These are phyloP conservation scores for Notolepis coatsorum DNA, from an alignment of 2,797 vertebrate genomes.

Conservation along the genomic window DNA sequence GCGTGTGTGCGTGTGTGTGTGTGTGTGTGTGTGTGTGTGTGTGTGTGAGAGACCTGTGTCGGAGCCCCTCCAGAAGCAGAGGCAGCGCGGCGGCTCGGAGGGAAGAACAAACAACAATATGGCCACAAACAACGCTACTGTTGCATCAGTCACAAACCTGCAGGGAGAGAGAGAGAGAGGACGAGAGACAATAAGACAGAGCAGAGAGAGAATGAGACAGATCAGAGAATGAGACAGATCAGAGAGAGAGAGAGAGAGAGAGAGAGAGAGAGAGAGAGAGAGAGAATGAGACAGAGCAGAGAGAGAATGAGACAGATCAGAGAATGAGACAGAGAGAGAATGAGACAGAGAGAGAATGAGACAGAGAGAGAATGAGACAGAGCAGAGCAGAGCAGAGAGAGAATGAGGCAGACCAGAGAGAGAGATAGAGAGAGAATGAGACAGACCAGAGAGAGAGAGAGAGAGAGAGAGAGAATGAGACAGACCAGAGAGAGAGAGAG, in stretches of 20 bases:
- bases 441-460: background rate
- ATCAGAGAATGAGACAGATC: background rate
- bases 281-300: background rate
- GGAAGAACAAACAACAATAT: conserved; percentile 90
- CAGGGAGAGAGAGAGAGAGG: conserved; percentile 21
- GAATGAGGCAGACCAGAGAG: background rate
- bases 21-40: background rate
- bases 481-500: too few relatives aligned
- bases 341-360: background rate
- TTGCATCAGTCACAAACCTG: conserved; percentile 91
- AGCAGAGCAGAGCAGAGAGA: background rate
- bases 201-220: background rate
- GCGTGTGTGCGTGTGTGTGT: conserved; percentile 14
- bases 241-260: background rate
- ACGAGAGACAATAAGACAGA: background rate
- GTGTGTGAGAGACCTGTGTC: conserved; percentile 78
- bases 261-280: background rate
- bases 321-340: too few relatives aligned
- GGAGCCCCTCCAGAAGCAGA: conserved; percentile 73
- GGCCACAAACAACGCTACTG: conserved; percentile 85
- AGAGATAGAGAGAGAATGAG: too few relatives aligned
- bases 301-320: too few relatives aligned
- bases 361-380: conserved; percentile 5
- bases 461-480: background rate
- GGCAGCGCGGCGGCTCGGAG: conserved; percentile 80